Percentiles rank a stretch among this genome's conserved stretches.
Conservation (phyloP, 2,888 invertebrate genomes). For the Carterocephalus palaemon region DNA sequence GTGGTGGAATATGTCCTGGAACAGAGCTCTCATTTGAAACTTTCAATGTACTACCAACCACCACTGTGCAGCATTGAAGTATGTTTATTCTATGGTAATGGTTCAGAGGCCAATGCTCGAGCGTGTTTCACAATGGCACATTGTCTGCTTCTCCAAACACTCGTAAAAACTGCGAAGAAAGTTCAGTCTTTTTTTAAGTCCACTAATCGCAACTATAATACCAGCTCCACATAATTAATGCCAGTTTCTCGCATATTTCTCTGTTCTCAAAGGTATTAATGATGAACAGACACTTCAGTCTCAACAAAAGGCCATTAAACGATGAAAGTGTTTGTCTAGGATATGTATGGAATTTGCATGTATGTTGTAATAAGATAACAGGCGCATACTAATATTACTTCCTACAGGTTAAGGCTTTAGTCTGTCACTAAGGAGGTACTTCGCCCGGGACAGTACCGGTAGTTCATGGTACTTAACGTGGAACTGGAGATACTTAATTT, state of each 20-base stretch:
- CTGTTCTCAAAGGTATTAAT: not conserved
- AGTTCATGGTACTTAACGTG: too few species aligned
- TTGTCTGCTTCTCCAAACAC: too few species aligned
- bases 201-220: too few species aligned
- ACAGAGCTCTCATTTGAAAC: too few species aligned
- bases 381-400: too few species aligned
- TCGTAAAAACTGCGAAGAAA: conserved; percentile 2
- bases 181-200: conserved; percentile 9
- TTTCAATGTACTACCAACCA: too few species aligned
- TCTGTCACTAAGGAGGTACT: too few species aligned
- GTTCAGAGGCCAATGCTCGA: conserved; percentile 30
- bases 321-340: not conserved
- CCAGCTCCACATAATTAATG: not conserved
- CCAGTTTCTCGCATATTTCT: not conserved
- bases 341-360: not conserved
- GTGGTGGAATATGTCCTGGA: too few species aligned
- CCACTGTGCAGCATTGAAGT: too few species aligned
- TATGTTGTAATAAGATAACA: not conserved
- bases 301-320: conserved; percentile 1
- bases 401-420: too few species aligned
- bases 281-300: not conserved
- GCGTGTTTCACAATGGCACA: conserved; percentile 40
- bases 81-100: conserved; percentile 18
- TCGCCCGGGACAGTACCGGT: too few species aligned
- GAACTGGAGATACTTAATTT: too few species aligned